These are phyloP conservation scores for Nineta flava DNA, from an alignment of 2,888 invertebrate genomes.

Conservation along the genomic window DNA sequence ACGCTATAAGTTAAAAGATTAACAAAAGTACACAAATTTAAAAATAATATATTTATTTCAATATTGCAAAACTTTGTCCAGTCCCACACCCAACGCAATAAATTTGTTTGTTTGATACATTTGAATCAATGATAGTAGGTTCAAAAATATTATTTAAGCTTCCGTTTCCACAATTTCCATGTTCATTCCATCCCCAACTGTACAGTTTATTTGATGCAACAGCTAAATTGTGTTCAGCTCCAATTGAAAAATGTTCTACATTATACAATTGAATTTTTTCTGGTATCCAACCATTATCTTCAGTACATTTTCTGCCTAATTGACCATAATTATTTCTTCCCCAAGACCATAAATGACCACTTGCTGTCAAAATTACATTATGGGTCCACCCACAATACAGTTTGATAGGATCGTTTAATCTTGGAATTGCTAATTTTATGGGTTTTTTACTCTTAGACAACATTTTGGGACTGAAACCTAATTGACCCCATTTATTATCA, in stretches of 20 bases:
- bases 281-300: slow-evolving; percentile 30
- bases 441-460: slow-evolving; percentile 34
- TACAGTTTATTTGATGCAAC: slow-evolving; percentile 47
- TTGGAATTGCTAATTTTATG: slow-evolving; percentile 30
- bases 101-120: slow-evolving; percentile 10
- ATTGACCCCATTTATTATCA: slow-evolving; percentile 69
- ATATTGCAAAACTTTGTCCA: slow-evolving; percentile 34
- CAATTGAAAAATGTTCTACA: slow-evolving; percentile 43
- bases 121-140: slow-evolving; percentile 27
- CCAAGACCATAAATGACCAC: slow-evolving; percentile 53
- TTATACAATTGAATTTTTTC: slow-evolving; percentile 30
- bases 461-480: slow-evolving; percentile 39
- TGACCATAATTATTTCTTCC: slow-evolving; percentile 72
- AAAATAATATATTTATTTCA: slow-evolving; percentile 19
- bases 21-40: not conserved
- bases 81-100: slow-evolving; percentile 29
- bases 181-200: slow-evolving; percentile 86
- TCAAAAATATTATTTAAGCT: slow-evolving; percentile 27
- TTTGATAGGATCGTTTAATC: slow-evolving; percentile 32
- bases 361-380: slow-evolving; percentile 42
- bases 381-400: slow-evolving; percentile 69
- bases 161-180: slow-evolving; percentile 67
- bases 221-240: slow-evolving; percentile 67
- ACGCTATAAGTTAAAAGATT: no score
- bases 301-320: slow-evolving; percentile 33